phyloP scores from a whole-genome alignment of 2,113 vertebrate genomes.

The Ursus arctos region DNA sequence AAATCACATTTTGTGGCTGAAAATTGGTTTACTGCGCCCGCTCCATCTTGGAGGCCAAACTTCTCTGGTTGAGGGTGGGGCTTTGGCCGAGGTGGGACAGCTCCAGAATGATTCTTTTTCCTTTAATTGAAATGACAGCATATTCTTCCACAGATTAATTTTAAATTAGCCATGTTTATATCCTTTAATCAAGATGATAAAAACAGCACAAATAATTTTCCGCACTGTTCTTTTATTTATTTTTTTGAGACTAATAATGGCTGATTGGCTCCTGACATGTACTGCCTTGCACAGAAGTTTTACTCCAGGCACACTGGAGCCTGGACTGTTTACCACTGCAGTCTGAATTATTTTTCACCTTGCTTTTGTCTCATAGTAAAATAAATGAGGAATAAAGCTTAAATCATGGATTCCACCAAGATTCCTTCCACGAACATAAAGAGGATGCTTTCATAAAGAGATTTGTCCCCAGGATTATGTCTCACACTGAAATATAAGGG shows the following conservation, averaged over 20 bases:
- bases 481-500: slow-evolving; percentile 76
- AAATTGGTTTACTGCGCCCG: slow-evolving; percentile 68
- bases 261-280: slow-evolving; percentile 31
- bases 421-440: slow-evolving; percentile 57
- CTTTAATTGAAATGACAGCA: slow-evolving; percentile 77
- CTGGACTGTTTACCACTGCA: slow-evolving; percentile 33
- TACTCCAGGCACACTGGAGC: not conserved
- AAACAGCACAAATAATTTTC: slow-evolving; percentile 74
- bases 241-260: slow-evolving; percentile 42
- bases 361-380: slow-evolving; percentile 59
- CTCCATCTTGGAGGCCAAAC: slow-evolving; percentile 37
- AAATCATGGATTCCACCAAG: slow-evolving; percentile 29
- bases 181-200: slow-evolving; percentile 75
- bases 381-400: slow-evolving; percentile 54
- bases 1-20: slow-evolving; percentile 72
- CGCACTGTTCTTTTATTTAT: slow-evolving; percentile 45
- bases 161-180: slow-evolving; percentile 76
- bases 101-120: slow-evolving; percentile 60
- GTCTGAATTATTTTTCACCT: slow-evolving; percentile 66
- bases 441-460: slow-evolving; percentile 49
- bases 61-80: not conserved
- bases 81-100: not conserved
- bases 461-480: slow-evolving; percentile 57
- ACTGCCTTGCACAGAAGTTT: not conserved
- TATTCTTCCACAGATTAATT: slow-evolving; percentile 77